phyloP scores from a whole-genome alignment of 2,888 invertebrate genomes.

The Cataglyphis livida region DNA sequence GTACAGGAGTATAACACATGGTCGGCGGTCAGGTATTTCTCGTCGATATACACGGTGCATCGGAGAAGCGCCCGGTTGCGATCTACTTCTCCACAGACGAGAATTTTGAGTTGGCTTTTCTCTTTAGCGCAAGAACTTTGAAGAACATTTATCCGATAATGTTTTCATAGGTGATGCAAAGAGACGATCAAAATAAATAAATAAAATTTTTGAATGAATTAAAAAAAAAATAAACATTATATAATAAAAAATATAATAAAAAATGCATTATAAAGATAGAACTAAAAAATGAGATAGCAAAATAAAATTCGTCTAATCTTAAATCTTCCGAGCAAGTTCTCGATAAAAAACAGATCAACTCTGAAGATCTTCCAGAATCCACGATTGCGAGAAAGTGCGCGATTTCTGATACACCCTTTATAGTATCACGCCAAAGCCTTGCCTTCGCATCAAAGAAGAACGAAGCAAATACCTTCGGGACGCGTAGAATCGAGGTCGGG shows the following conservation, averaged over 20 bases:
- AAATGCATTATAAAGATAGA: background rate
- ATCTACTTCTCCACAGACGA: background rate
- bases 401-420: conserved; percentile 40
- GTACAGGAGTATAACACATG: conserved; percentile 42
- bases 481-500: conserved; percentile 12
- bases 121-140: conserved; percentile 4
- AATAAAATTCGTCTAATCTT: conserved; percentile 19
- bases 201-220: background rate
- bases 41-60: conserved; percentile 34
- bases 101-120: background rate
- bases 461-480: conserved; percentile 22
- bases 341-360: conserved; percentile 17
- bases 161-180: background rate
- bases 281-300: background rate
- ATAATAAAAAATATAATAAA: background rate
- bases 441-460: conserved; percentile 17
- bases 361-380: conserved; percentile 24
- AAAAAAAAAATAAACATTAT: background rate
- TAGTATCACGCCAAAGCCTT: background rate
- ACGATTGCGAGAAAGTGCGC: conserved; percentile 10
- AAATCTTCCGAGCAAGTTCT: conserved; percentile 21
- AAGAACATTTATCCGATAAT: conserved; percentile 6
- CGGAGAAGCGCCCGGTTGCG: background rate
- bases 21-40: conserved; percentile 41
- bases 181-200: background rate